A percentile compares a stretch with the other conserved stretches of the same genome.
Conservation (phyloP, 2,797 vertebrate genomes). For the Tokudaia muenninki region DNA sequence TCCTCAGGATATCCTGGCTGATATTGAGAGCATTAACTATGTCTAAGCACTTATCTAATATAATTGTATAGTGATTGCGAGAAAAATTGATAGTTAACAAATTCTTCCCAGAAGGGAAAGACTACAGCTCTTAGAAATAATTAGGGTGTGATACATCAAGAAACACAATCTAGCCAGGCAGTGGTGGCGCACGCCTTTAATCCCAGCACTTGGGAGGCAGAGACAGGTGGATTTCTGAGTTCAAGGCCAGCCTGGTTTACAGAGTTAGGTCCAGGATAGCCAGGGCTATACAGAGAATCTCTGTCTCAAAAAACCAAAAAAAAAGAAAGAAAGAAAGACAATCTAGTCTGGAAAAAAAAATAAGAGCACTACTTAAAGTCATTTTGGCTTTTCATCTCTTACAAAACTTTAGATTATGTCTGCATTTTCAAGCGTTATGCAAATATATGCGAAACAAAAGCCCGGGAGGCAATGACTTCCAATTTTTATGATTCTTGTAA, state of each 20-base stretch:
- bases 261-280: too few relatives aligned
- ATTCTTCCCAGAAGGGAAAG: neutral
- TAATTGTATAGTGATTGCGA: neutral
- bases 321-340: neutral
- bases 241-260: too few relatives aligned
- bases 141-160: neutral
- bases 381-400: slow-evolving; percentile 43
- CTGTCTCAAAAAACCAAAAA: too few relatives aligned
- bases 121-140: slow-evolving; percentile 37
- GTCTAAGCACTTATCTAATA: slow-evolving; percentile 28
- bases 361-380: slow-evolving; percentile 49
- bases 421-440: slow-evolving; percentile 26
- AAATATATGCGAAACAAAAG: slow-evolving; percentile 54
- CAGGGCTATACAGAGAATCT: too few relatives aligned
- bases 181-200: too few relatives aligned
- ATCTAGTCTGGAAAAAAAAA: slow-evolving; percentile 50
- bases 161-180: too few relatives aligned
- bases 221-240: too few relatives aligned
- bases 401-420: slow-evolving; percentile 42
- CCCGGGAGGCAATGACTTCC: neutral
- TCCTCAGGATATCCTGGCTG: neutral
- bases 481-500: neutral
- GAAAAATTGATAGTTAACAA: neutral
- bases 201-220: too few relatives aligned
- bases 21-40: slow-evolving; percentile 31